phyloP scores from a whole-genome alignment of 2,888 invertebrate species.

The Pseudolycoriella hygida region DNA sequence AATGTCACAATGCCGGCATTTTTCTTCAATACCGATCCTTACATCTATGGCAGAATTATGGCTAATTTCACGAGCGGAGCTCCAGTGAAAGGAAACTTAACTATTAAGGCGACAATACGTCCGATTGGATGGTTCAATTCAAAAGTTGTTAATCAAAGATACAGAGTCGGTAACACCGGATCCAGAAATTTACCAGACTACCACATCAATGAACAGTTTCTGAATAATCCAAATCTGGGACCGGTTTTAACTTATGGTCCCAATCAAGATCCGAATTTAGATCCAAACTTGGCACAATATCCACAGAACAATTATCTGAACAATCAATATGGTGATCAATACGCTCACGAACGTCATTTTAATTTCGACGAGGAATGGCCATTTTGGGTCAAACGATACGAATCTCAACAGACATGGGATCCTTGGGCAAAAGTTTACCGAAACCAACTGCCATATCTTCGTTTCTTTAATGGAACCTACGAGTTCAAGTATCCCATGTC shows the following conservation, averaged over 20 bases:
- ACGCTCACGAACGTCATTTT: constrained; percentile 51
- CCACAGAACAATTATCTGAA: not conserved
- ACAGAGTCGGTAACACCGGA: constrained; percentile 27
- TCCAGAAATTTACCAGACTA: constrained; percentile 14
- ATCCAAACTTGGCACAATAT: constrained; percentile 8
- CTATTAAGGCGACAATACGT: constrained; percentile 59
- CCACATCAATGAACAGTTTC: constrained; percentile 2
- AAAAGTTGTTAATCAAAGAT: constrained; percentile 34
- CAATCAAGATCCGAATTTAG: constrained; percentile 3
- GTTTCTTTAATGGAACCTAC: constrained; percentile 75
- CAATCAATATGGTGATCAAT: constrained; percentile 21
- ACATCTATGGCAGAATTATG: constrained; percentile 69
- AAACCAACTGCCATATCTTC: constrained; percentile 41
- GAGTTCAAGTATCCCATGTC: constrained; percentile 73
- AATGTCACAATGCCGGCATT: constrained; percentile 93
- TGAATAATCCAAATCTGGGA: constrained; percentile 3
- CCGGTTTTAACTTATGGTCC: constrained; percentile 5
- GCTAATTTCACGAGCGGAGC: constrained; percentile 93
- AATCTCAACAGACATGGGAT: constrained; percentile 29
- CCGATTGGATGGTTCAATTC: constrained; percentile 46
- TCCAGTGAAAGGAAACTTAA: constrained; percentile 77
- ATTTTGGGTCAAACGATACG: constrained; percentile 56
- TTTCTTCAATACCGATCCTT: constrained; percentile 74
- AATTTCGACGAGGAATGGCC: constrained; percentile 67
- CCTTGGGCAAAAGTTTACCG: constrained; percentile 27